Conservation (phyloP, 2,113 vertebrate genomes). For the Amphiprion ocellaris region DNA sequence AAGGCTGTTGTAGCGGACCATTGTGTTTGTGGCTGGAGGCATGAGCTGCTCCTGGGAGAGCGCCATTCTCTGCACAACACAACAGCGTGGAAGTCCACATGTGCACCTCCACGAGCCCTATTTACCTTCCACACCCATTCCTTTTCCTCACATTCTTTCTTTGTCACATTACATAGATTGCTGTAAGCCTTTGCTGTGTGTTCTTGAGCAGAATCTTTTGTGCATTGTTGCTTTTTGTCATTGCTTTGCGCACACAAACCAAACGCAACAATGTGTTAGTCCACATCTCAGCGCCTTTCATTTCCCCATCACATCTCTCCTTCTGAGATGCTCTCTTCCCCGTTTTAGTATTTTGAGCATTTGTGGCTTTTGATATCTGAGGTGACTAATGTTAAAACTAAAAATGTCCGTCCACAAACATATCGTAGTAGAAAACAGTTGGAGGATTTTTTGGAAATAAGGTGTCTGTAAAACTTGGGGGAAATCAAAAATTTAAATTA, state of each 20-base stretch:
- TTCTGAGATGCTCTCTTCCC: no score
- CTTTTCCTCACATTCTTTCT: neutral
- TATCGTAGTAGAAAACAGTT: no score
- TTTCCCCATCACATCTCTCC: no score
- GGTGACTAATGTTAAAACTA: no score
- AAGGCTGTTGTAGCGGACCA: neutral
- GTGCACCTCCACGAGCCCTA: neutral
- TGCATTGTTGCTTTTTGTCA: neutral
- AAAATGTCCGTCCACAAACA: no score
- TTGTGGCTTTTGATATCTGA: no score
- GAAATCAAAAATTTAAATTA: neutral
- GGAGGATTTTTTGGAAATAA: neutral
- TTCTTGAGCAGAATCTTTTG: neutral
- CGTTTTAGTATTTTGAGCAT: no score
- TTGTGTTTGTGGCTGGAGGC: neutral
- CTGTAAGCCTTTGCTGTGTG: neutral
- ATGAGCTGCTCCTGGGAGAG: neutral
- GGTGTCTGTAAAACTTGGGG: neutral
- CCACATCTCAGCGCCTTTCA: no score
- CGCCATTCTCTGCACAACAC: neutral
- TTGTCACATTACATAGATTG: neutral
- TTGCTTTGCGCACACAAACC: neutral
- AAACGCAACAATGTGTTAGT: no score
- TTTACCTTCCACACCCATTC: neutral
- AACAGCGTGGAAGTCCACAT: neutral